Conservation (phyloP, 2,888 invertebrate species). For the Chalcis sispes region DNA sequence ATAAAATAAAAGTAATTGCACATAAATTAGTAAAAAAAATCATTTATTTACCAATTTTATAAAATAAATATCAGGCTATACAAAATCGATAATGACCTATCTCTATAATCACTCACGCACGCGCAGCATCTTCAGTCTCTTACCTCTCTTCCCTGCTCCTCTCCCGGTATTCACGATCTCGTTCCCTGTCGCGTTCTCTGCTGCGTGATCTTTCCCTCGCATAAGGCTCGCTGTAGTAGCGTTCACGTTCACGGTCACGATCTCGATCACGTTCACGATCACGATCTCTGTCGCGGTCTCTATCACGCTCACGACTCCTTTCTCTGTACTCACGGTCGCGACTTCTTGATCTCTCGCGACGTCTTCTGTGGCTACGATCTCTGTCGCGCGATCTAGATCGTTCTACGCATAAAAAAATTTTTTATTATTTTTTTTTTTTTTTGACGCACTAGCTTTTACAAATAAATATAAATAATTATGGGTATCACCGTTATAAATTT, state of each 20-base stretch:
- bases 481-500: too few species aligned
- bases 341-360: constrained; percentile 85
- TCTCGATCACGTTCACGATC: constrained; percentile 78
- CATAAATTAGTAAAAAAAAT: too few species aligned
- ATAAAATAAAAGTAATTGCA: too few species aligned
- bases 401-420: constrained; percentile 70
- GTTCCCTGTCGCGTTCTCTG: constrained; percentile 81
- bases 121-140: constrained; percentile 64
- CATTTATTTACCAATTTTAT: too few species aligned
- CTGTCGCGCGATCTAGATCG: constrained; percentile 78
- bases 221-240: constrained; percentile 76
- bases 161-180: constrained; percentile 86
- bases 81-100: constrained; percentile 7
- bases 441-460: background rate
- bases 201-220: constrained; percentile 89
- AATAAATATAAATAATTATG: background rate
- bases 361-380: constrained; percentile 79
- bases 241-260: constrained; percentile 77
- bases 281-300: constrained; percentile 79
- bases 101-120: background rate
- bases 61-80: background rate
- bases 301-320: constrained; percentile 78
- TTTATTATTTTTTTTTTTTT: background rate
- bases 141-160: constrained; percentile 88
- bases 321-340: constrained; percentile 82